These are phyloP conservation scores for Hyposoter dolosus DNA, from an alignment of 2,888 invertebrate genomes.

Conservation along the genomic window DNA sequence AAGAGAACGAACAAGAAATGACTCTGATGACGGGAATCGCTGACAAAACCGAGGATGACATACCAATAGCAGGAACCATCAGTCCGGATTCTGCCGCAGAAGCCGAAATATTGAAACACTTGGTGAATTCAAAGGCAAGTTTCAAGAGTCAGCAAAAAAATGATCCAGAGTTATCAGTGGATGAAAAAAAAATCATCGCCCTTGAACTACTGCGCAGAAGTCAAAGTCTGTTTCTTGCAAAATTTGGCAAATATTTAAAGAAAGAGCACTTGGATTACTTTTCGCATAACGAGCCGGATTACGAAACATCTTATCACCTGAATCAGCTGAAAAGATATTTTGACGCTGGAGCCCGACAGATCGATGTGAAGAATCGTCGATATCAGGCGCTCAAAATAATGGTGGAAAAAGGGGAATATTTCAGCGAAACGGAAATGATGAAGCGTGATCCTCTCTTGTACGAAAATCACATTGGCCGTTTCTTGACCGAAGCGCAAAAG, in stretches of 20 bases:
- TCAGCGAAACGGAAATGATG: slow-evolving; percentile 97
- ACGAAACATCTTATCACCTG: slow-evolving; percentile 88
- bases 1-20: slow-evolving; percentile 37
- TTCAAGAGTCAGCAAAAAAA: slow-evolving; percentile 94
- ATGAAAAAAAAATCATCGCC: slow-evolving; percentile 91
- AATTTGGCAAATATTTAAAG: slow-evolving; percentile 91
- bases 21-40: not conserved
- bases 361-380: slow-evolving; percentile 91
- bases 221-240: slow-evolving; percentile 89
- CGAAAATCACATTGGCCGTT: slow-evolving; percentile 95
- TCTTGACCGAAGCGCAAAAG: slow-evolving; percentile 92
- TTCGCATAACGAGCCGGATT: slow-evolving; percentile 84
- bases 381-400: slow-evolving; percentile 93
- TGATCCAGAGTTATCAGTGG: slow-evolving; percentile 90
- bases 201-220: slow-evolving; percentile 88
- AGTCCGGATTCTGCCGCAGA: slow-evolving; percentile 78
- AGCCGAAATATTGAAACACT: slow-evolving; percentile 87
- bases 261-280: slow-evolving; percentile 91
- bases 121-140: slow-evolving; percentile 83
- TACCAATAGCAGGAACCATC: slow-evolving; percentile 42
- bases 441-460: slow-evolving; percentile 95
- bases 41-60: slow-evolving; percentile 1
- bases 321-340: slow-evolving; percentile 87
- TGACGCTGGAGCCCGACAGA: slow-evolving; percentile 85
- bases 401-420: slow-evolving; percentile 90